Conservation (phyloP, 2,888 invertebrate genomes). For the Syrphus vitripennis region DNA sequence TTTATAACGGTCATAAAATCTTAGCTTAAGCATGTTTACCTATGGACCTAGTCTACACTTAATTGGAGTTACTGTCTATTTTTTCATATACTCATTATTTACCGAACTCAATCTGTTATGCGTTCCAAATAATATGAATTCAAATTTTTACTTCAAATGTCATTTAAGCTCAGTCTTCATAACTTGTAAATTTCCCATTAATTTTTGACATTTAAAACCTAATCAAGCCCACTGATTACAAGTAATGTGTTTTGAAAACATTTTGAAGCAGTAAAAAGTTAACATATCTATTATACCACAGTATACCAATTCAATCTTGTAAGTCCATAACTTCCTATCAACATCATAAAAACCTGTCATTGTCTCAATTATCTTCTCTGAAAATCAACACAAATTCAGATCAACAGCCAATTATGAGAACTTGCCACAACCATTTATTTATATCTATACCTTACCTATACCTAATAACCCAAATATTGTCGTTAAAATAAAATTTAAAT, state of each 20-base stretch:
- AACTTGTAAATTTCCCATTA: neutral
- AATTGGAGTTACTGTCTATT: no score
- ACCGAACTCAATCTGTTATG: no score
- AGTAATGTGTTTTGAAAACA: neutral
- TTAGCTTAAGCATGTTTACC: no score
- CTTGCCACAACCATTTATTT: constrained; percentile 28
- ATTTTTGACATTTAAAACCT: neutral
- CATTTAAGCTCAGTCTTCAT: no score
- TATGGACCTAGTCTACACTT: no score
- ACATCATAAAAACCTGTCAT: constrained; percentile 12
- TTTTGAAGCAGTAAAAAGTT: neutral
- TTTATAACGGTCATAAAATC: no score
- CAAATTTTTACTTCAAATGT: no score
- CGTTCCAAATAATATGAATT: no score
- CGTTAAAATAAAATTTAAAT: constrained; percentile 29
- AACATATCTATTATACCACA: neutral
- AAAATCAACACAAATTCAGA: constrained; percentile 25
- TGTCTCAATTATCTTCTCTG: constrained; percentile 11
- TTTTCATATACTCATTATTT: no score
- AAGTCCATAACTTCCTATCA: constrained; percentile 29
- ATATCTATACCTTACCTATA: no score
- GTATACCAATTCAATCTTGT: neutral
- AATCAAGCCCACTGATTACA: neutral
- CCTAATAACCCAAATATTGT: constrained; percentile 57
- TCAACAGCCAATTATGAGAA: constrained; percentile 24